Evolutionary conservation across 1,140 invertebrate genomes (phyloP).

Genomic region (Brachionus paranguensis): DNA sequence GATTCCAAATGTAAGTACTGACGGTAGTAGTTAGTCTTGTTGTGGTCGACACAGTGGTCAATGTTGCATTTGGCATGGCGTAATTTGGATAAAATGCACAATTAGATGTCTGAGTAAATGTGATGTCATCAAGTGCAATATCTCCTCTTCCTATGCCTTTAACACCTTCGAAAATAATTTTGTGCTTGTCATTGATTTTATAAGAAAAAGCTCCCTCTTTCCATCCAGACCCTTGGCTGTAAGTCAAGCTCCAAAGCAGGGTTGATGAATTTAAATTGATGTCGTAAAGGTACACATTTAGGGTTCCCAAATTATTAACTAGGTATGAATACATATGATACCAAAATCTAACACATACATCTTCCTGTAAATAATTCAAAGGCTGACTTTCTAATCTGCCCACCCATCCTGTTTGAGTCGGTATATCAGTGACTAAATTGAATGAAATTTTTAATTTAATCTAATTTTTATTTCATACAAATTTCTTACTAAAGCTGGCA

Average conservation of each 20-base stretch:
- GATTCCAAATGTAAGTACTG: not conserved
- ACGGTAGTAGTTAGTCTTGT: not conserved
- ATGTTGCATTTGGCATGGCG: not conserved
- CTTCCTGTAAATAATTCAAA: not conserved
- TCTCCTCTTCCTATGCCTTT: conserved; percentile 45
- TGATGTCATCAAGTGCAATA: conserved; percentile 50
- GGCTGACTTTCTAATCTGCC: conserved; percentile 24
- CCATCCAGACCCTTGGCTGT: conserved; percentile 49
- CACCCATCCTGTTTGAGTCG: not conserved
- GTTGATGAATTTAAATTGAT: not conserved
- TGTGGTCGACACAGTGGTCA: not conserved
- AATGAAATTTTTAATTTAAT: not conserved
- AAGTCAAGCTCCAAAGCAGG: conserved; percentile 43
- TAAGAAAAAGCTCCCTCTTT: conserved; percentile 44
- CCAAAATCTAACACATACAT: conserved; percentile 41
- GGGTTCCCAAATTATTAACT: conserved; percentile 57
- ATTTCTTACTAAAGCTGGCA: conserved; percentile 9
- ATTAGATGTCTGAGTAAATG: conserved; percentile 41
- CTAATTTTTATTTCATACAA: not conserved
- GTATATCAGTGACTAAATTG: not conserved
- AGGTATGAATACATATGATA: conserved; percentile 44
- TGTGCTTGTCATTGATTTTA: not conserved
- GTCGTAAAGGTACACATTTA: conserved; percentile 7
- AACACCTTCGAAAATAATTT: conserved; percentile 47
- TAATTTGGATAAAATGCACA: not conserved